A percentile compares a stretch with the other conserved stretches of the same genome.
phyloP scores from a whole-genome alignment of 2,888 invertebrate species.

The Tolmerus cingulatus region DNA sequence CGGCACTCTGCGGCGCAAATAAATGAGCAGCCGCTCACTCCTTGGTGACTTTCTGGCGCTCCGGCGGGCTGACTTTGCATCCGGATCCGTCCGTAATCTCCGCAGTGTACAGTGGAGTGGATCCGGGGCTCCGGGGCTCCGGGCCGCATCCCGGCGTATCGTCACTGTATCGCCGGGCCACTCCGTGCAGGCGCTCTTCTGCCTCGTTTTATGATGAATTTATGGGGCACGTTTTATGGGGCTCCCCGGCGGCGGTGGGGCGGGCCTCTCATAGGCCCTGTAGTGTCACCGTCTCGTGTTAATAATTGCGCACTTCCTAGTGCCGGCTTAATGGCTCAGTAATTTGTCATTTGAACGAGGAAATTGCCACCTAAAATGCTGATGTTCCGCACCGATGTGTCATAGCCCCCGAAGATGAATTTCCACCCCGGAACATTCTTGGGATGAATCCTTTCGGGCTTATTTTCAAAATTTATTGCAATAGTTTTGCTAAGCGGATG shows the following conservation, averaged over 20 bases:
- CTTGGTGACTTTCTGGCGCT: not conserved
- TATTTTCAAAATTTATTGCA: constrained; percentile 39
- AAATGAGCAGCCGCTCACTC: constrained; percentile 20
- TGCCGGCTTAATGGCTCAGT: constrained; percentile 36
- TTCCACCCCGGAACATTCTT: constrained; percentile 30
- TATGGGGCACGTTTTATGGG: constrained; percentile 33
- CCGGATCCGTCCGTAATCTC: constrained; percentile 34
- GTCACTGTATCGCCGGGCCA: not conserved
- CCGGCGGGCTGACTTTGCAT: constrained; percentile 8
- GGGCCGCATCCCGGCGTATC: not conserved
- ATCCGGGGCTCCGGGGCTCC: not conserved
- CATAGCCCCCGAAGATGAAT: constrained; percentile 29
- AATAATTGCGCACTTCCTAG: constrained; percentile 41
- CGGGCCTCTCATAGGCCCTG: not conserved
- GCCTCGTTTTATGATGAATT: constrained; percentile 39
- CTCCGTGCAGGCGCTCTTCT: not conserved
- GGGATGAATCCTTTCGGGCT: constrained; percentile 39
- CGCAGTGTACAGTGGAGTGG: not conserved
- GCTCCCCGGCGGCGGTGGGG: not conserved
- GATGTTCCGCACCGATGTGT: constrained; percentile 37
- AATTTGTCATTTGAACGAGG: constrained; percentile 41
- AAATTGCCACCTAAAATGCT: constrained; percentile 39
- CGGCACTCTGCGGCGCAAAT: constrained; percentile 31
- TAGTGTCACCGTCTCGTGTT: constrained; percentile 34
- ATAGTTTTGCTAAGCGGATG: constrained; percentile 25